Evolutionary conservation across 2,797 vertebrate genomes (phyloP).

Genomic region (Sebastes oblongus): DNA sequence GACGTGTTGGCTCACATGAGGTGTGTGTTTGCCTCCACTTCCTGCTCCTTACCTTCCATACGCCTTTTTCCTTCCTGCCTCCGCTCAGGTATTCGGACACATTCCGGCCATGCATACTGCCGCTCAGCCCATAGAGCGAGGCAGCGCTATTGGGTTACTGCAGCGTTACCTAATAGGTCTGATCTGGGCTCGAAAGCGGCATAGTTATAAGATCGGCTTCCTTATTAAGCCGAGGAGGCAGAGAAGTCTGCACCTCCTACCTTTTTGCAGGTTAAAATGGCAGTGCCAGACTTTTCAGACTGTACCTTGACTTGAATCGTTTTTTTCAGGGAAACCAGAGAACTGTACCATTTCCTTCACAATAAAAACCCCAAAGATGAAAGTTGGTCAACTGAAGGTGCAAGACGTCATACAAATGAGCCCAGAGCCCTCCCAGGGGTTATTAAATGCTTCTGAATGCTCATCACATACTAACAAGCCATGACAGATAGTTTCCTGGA

Average conservation of each 20-base stretch:
- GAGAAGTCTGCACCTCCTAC: slow-evolving; percentile 20
- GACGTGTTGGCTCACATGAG: slow-evolving; percentile 6
- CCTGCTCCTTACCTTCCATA: slow-evolving; percentile 39
- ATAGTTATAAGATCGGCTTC: slow-evolving; percentile 49
- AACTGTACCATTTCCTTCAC: slow-evolving; percentile 1
- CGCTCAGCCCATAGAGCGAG: slow-evolving; percentile 51
- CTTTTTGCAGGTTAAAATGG: slow-evolving; percentile 1
- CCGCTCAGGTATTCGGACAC: slow-evolving; percentile 59
- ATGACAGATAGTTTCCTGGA: slow-evolving; percentile 19
- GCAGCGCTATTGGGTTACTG: slow-evolving; percentile 70
- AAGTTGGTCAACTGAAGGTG: background rate
- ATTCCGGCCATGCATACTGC: slow-evolving; percentile 72
- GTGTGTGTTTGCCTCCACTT: slow-evolving; percentile 35
- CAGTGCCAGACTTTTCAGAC: background rate
- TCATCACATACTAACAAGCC: slow-evolving; percentile 29
- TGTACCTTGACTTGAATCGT: background rate
- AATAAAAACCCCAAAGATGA: slow-evolving; percentile 13
- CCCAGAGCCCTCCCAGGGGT: slow-evolving; percentile 3
- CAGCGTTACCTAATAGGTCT: slow-evolving; percentile 70
- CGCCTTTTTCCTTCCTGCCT: slow-evolving; percentile 17
- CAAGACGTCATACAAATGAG: background rate
- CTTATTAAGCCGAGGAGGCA: slow-evolving; percentile 41
- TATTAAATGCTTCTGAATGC: slow-evolving; percentile 8
- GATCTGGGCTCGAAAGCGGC: slow-evolving; percentile 63
- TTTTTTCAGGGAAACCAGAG: background rate